phyloP scores from a whole-genome alignment of 2,888 invertebrate species.

The Isoperla grammatica region DNA sequence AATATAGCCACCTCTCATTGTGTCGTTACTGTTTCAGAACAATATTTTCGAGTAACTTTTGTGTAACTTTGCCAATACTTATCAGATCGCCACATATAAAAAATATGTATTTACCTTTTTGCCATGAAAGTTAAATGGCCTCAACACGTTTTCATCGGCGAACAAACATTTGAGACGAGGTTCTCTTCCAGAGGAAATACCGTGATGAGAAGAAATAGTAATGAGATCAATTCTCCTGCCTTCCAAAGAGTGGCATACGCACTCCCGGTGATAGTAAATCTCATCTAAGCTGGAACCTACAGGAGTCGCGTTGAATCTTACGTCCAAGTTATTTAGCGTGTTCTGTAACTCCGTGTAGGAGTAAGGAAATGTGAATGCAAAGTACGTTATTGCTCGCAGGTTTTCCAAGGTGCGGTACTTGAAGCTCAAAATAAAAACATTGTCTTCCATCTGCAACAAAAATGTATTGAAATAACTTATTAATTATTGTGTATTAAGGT shows the following conservation, averaged over 20 bases:
- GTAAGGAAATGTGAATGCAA: constrained; percentile 89
- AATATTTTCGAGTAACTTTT: no score
- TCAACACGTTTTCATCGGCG: constrained; percentile 57
- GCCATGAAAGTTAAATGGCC: constrained; percentile 68
- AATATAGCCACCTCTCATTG: no score
- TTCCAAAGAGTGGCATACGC: constrained; percentile 72
- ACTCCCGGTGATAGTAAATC: constrained; percentile 80
- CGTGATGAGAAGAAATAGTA: constrained; percentile 76
- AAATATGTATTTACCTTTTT: constrained; percentile 60
- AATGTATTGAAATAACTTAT: constrained; percentile 19
- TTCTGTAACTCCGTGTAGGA: constrained; percentile 77
- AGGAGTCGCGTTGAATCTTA: constrained; percentile 44
- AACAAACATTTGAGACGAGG: constrained; percentile 65
- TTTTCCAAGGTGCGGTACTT: constrained; percentile 66
- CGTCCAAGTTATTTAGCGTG: constrained; percentile 62
- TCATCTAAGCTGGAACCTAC: constrained; percentile 48
- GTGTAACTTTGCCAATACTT: no score
- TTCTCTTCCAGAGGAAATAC: constrained; percentile 66
- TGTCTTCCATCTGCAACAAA: constrained; percentile 59
- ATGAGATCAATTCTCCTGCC: constrained; percentile 71
- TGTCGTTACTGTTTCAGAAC: no score
- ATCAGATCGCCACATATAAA: no score
- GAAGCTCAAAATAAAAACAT: constrained; percentile 69
- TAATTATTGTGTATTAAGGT: not conserved
- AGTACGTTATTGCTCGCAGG: constrained; percentile 66